phyloP scores from a whole-genome alignment of 2,113 vertebrate genomes.

The Equus quagga region DNA sequence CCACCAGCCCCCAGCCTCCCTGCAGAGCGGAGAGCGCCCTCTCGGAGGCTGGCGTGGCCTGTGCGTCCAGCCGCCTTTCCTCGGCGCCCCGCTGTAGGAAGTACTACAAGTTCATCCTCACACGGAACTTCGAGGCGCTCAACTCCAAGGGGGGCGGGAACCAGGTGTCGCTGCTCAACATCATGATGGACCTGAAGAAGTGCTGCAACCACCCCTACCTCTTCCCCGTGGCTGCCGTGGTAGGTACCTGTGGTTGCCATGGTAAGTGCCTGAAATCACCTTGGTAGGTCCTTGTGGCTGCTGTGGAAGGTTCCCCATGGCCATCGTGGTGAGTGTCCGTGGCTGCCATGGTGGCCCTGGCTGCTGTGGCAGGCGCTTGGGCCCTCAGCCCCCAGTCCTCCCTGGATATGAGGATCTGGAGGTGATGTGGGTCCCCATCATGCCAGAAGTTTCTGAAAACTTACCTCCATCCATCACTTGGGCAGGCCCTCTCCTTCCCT shows the following conservation, averaged over 20 bases:
- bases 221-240: conserved; percentile 96
- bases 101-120: conserved; percentile 99
- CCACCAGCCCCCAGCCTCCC: background rate
- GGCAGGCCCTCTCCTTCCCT: background rate
- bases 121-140: conserved; percentile 97
- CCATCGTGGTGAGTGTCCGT: accelerated
- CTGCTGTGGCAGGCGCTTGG: background rate
- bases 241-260: background rate
- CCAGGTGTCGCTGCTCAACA: conserved; percentile 98
- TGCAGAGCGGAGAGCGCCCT: background rate
- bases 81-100: conserved; percentile 87
- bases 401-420: background rate
- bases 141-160: conserved; percentile 99
- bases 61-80: background rate
- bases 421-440: accelerated
- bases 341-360: background rate
- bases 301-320: conserved; percentile 52
- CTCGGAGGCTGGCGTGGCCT: accelerated
- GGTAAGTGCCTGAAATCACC: background rate
- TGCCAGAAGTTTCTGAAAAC: background rate
- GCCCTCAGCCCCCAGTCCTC: background rate
- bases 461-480: accelerated
- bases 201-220: conserved; percentile 99
- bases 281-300: conserved; percentile 79
- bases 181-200: conserved; percentile 99